Evolutionary conservation across 2,888 invertebrate species (phyloP).

Genomic region (Chloroclystis v-ata): DNA sequence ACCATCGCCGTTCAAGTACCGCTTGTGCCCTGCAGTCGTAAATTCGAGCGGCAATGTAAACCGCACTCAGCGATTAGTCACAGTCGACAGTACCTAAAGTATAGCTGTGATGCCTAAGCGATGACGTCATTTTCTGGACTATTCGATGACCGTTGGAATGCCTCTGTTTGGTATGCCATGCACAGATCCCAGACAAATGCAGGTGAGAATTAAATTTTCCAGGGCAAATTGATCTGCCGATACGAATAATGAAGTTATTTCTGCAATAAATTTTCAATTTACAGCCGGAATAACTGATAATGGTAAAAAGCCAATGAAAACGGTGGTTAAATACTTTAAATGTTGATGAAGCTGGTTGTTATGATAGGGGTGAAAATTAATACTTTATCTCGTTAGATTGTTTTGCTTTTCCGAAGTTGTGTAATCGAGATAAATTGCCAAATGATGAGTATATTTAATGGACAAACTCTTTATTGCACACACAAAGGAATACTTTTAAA

Average conservation of each 20-base stretch:
- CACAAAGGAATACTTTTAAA: no score
- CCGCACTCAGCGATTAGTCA: slow-evolving; percentile 40
- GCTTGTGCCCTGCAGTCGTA: slow-evolving; percentile 32
- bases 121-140: slow-evolving; percentile 64
- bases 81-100: slow-evolving; percentile 37
- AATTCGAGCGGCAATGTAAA: slow-evolving; percentile 52
- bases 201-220: slow-evolving; percentile 27
- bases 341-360: slow-evolving; percentile 9
- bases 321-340: slow-evolving; percentile 15
- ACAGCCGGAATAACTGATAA: slow-evolving; percentile 17
- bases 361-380: slow-evolving; percentile 3
- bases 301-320: slow-evolving; percentile 15
- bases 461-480: no score
- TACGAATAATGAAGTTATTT: slow-evolving; percentile 23
- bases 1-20: slow-evolving; percentile 37
- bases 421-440: background rate
- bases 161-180: slow-evolving; percentile 15
- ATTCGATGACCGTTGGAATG: slow-evolving; percentile 51
- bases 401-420: background rate
- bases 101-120: slow-evolving; percentile 66
- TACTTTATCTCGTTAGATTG: background rate
- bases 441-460: no score
- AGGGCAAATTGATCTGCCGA: slow-evolving; percentile 18
- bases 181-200: slow-evolving; percentile 23
- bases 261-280: slow-evolving; percentile 19